These are phyloP conservation scores for Heterotis niloticus DNA, from an alignment of 2,113 vertebrate species.

Conservation along the genomic window DNA sequence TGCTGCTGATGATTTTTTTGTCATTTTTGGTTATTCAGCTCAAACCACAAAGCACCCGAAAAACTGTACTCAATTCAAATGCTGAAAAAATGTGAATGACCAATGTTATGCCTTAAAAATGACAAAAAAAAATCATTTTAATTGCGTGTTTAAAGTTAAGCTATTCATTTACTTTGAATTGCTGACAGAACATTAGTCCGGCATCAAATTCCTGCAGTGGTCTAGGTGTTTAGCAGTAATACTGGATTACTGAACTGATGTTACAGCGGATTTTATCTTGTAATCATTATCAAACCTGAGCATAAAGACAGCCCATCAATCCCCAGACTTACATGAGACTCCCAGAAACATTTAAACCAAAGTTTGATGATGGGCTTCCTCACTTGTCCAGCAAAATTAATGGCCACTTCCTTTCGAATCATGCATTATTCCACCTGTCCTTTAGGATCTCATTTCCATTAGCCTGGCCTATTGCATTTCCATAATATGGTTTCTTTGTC, in stretches of 20 bases:
- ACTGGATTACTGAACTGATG: no score
- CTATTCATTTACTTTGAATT: no score
- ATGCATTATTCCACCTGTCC: not conserved
- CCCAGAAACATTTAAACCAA: conserved; percentile 3
- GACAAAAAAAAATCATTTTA: no score
- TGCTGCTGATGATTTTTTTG: not conserved
- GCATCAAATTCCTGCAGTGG: no score
- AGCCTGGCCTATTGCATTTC: not conserved
- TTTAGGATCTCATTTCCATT: conserved; percentile 22
- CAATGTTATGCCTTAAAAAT: no score
- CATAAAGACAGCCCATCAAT: not conserved
- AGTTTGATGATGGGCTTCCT: not conserved
- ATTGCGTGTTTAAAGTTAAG: no score
- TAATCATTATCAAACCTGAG: not conserved
- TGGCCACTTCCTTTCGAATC: conserved; percentile 6
- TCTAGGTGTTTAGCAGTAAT: no score
- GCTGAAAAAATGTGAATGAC: no score
- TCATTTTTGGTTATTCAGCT: not conserved
- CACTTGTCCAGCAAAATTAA: conserved; percentile 18
- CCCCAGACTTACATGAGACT: conserved; percentile 4
- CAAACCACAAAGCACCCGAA: no score
- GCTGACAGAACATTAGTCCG: no score
- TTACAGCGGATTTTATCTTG: not conserved
- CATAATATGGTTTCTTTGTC: conserved; percentile 16
- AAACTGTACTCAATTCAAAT: no score